These are phyloP conservation scores for Okamejei kenojei DNA, from an alignment of 2,797 vertebrate species.

Conservation along the genomic window DNA sequence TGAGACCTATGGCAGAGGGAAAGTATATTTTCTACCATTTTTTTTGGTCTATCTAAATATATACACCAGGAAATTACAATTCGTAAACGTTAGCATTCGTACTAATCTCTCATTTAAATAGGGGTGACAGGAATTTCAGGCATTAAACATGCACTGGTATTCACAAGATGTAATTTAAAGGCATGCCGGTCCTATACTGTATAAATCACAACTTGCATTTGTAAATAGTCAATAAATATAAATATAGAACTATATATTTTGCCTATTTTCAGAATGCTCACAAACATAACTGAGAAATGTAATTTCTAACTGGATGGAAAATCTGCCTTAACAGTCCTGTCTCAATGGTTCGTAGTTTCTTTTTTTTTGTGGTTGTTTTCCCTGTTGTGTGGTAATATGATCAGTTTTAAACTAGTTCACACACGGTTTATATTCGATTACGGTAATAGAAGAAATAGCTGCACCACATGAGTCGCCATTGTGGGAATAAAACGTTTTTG, in stretches of 20 bases:
- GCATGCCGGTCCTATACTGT: conserved; percentile 12
- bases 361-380: neutral
- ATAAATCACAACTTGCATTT: conserved; percentile 25
- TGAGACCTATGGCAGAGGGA: neutral
- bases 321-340: conserved; percentile 1
- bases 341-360: neutral
- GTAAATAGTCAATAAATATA: conserved; percentile 27
- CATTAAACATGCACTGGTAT: neutral
- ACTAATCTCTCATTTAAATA: neutral
- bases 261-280: neutral
- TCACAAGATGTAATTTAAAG: conserved; percentile 11
- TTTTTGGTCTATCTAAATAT: conserved; percentile 12
- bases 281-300: neutral
- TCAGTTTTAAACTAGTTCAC: neutral
- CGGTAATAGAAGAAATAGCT: neutral
- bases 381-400: neutral
- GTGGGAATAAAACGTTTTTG: neutral
- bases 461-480: neutral
- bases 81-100: neutral
- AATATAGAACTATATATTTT: conserved; percentile 32
- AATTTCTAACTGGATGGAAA: neutral
- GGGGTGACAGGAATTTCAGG: neutral
- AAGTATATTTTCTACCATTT: conserved; percentile 18
- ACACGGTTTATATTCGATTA: neutral
- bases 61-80: neutral